A percentile compares a stretch with the other conserved stretches of the same genome.
phyloP scores from a whole-genome alignment of 2,113 vertebrate genomes.

The Dicrurus megarhynchus region DNA sequence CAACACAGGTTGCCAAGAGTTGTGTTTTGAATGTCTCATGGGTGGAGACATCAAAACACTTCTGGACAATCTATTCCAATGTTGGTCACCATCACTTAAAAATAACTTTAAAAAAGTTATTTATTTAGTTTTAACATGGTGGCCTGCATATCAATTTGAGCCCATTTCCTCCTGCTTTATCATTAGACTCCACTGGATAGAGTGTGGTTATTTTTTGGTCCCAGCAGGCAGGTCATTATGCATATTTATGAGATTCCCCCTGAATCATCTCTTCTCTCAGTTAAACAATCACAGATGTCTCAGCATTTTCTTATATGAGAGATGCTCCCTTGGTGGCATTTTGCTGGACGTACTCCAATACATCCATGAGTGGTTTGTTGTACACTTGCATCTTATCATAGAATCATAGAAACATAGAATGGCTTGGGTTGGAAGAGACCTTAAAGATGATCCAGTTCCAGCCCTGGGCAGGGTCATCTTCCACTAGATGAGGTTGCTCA shows the following conservation, averaged over 20 bases:
- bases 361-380: not conserved
- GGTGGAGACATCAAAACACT: not conserved
- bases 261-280: not conserved
- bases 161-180: not conserved
- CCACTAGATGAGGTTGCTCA: not conserved
- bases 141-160: not conserved
- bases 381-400: accelerated
- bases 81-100: not conserved
- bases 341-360: not conserved
- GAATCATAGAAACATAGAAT: not conserved
- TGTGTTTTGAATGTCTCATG: not conserved
- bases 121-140: not conserved
- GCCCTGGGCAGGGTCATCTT: not conserved
- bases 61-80: not conserved
- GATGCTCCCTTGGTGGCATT: not conserved
- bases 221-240: accelerated
- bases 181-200: not conserved
- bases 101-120: not conserved
- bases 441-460: not conserved
- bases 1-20: not conserved
- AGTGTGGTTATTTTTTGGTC: not conserved
- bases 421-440: not conserved
- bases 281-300: not conserved
- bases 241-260: not conserved
- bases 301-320: not conserved